Conservation (phyloP, 2,113 vertebrate species). For the Phainopepla nitens region DNA sequence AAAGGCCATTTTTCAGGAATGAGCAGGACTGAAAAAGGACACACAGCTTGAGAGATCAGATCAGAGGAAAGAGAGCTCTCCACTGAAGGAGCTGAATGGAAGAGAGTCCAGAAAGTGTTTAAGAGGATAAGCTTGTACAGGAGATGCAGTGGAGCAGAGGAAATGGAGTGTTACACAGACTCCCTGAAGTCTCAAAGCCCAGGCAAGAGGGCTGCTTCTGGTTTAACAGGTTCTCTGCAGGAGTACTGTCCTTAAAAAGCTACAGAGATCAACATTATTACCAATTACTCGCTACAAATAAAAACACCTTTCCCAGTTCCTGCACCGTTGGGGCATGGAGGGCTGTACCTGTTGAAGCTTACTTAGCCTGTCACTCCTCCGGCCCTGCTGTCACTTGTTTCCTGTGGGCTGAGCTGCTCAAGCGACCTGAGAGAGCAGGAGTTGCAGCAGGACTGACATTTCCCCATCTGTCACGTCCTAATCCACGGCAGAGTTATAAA, state of each 20-base stretch:
- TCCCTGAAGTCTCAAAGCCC: not conserved
- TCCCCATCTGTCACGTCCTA: conserved; percentile 26
- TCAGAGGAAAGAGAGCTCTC: not conserved
- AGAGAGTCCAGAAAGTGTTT: not conserved
- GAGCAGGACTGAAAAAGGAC: conserved; percentile 1
- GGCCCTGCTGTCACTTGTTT: not conserved
- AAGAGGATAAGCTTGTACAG: not conserved
- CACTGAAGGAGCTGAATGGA: not conserved
- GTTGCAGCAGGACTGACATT: not conserved
- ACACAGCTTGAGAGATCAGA: not conserved
- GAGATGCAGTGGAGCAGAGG: not conserved
- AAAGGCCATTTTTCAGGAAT: conserved; percentile 20
- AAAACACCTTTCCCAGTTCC: not conserved
- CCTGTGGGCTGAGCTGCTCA: conserved; percentile 12
- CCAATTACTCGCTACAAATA: not conserved
- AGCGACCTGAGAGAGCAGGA: not conserved
- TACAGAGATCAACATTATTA: not conserved
- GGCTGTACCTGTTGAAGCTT: not conserved
- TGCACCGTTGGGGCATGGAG: not conserved
- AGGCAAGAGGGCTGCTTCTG: not conserved
- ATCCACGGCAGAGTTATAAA: not conserved
- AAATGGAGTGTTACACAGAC: not conserved
- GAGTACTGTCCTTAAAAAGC: not conserved
- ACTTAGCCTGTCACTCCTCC: not conserved
- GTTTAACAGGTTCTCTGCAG: not conserved